Evolutionary conservation across 1,140 invertebrate genomes (phyloP).

Genomic region (Xylocopa sonorina): DNA sequence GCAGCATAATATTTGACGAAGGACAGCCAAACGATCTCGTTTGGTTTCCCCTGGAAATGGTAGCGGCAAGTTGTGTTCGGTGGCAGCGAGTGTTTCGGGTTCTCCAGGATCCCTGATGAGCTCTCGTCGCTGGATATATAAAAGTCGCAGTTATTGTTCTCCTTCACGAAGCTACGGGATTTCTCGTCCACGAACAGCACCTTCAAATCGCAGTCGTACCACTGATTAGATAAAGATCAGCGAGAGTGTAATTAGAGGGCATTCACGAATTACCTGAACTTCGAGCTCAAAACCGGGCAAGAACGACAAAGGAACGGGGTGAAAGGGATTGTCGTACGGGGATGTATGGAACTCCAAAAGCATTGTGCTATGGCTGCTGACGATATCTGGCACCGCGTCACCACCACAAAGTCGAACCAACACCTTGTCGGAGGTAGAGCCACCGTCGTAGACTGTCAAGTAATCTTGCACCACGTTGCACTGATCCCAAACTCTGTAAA

Average conservation of each 20-base stretch:
- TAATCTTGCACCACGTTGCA: constrained; percentile 92
- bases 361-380: constrained; percentile 90
- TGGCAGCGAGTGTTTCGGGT: constrained; percentile 91
- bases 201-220: constrained; percentile 72
- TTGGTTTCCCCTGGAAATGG: constrained; percentile 85
- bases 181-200: constrained; percentile 88
- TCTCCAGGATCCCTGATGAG: constrained; percentile 87
- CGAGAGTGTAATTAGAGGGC: not conserved
- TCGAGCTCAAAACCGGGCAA: constrained; percentile 91
- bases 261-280: constrained; percentile 85
- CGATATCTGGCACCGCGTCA: constrained; percentile 90
- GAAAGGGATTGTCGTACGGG: constrained; percentile 91
- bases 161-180: constrained; percentile 87
- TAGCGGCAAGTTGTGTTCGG: constrained; percentile 92
- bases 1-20: constrained; percentile 91
- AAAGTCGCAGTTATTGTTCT: constrained; percentile 89
- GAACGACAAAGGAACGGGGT: constrained; percentile 89
- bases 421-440: constrained; percentile 87
- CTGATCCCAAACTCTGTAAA: constrained; percentile 88
- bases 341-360: constrained; percentile 92
- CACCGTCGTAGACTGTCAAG: constrained; percentile 91
- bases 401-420: constrained; percentile 91
- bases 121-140: constrained; percentile 88
- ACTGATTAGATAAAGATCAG: not conserved
- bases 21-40: constrained; percentile 92